phyloP scores from a whole-genome alignment of 2,113 vertebrate genomes.

The Malurus alboscapulatus region DNA sequence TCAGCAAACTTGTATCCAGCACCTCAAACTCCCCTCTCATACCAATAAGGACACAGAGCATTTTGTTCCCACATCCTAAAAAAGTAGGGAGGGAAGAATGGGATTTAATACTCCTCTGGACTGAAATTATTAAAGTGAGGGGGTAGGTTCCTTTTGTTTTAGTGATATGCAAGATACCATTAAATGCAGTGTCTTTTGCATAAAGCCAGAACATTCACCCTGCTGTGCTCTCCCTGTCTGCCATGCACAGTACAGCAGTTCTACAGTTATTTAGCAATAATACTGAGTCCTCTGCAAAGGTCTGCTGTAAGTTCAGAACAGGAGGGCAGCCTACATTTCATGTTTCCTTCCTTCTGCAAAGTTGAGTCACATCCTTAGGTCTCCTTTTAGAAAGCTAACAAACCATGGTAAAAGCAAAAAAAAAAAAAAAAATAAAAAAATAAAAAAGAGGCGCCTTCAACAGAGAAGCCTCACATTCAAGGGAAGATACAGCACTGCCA shows the following conservation, averaged over 20 bases:
- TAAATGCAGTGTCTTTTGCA: neutral
- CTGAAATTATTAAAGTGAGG: neutral
- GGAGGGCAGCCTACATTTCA: conserved; percentile 38
- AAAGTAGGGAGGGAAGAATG: fast-evolving
- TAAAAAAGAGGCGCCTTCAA: neutral
- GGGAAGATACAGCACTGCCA: neutral
- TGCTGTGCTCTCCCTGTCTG: fast-evolving
- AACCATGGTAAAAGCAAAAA: neutral
- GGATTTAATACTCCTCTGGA: neutral
- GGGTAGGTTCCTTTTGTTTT: neutral
- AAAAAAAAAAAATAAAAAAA: neutral
- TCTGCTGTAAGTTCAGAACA: conserved; percentile 3
- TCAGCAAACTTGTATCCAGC: neutral
- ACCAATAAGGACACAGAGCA: neutral
- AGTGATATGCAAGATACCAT: neutral
- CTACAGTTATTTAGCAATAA: neutral
- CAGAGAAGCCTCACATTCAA: neutral
- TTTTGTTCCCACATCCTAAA: neutral
- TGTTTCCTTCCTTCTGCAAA: conserved; percentile 65
- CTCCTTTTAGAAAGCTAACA: conserved; percentile 49
- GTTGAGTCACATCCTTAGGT: conserved; percentile 63
- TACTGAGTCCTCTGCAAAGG: neutral
- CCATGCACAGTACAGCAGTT: neutral
- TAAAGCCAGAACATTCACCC: neutral
- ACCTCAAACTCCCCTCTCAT: neutral